phyloP scores from a whole-genome alignment of 2,797 vertebrate genomes.

The Poeciliopsis presidionis region DNA sequence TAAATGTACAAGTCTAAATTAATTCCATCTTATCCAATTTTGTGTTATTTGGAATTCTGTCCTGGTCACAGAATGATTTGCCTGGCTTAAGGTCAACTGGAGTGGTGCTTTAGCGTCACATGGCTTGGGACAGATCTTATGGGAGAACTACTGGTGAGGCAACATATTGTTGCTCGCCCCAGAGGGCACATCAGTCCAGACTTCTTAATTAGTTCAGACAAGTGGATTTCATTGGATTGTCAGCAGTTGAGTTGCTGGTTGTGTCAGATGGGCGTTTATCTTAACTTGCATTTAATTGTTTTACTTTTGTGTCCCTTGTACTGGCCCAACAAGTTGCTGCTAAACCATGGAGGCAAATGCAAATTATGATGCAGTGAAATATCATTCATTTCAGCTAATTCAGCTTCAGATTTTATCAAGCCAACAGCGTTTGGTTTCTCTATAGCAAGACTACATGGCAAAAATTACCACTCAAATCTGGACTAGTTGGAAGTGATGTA shows the following conservation, averaged over 20 bases:
- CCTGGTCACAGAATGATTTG: constrained; percentile 5
- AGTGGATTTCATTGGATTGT: constrained; percentile 57
- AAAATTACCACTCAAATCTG: constrained; percentile 74
- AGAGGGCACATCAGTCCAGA: constrained; percentile 28
- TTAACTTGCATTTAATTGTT: constrained; percentile 4
- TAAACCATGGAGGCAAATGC: constrained; percentile 8
- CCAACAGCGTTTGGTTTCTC: constrained; percentile 58
- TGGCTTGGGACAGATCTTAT: constrained; percentile 1
- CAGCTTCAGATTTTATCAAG: constrained; percentile 51
- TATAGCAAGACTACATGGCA: constrained; percentile 70
- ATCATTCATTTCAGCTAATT: background rate
- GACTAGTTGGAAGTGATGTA: constrained; percentile 84
- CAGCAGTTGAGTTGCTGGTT: constrained; percentile 13
- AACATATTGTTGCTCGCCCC: constrained; percentile 10
- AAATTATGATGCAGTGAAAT: constrained; percentile 5
- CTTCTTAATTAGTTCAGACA: constrained; percentile 47
- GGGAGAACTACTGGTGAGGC: constrained; percentile 4
- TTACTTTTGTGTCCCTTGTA: background rate
- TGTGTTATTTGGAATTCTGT: background rate
- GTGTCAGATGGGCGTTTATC: background rate
- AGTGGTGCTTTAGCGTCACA: constrained; percentile 40
- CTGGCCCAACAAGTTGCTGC: background rate
- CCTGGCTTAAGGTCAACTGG: constrained; percentile 26
- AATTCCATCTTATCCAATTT: background rate
- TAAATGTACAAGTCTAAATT: background rate